Percentiles rank a stretch among this genome's conserved stretches.
These are phyloP conservation scores for Strongylocentrotus purpuratus DNA, from an alignment of 35 echinoderm and acorn worm genomes.

Conservation along the genomic window DNA sequence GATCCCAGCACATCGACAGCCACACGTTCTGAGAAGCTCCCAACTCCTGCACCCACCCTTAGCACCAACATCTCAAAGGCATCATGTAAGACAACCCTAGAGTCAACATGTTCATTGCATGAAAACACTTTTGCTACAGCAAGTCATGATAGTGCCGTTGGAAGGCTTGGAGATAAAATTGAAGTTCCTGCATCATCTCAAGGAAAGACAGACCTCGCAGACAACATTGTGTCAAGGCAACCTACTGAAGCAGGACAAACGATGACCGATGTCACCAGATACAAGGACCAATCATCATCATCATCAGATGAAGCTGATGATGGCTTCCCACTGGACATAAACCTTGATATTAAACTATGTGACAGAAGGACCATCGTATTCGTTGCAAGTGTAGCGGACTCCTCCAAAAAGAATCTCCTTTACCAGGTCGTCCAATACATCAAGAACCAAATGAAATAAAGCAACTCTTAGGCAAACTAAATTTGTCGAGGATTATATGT, in stretches of 20 bases:
- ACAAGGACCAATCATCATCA: not conserved
- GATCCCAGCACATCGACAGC: not conserved
- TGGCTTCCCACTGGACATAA: constrained; percentile 61
- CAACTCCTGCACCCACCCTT: not conserved
- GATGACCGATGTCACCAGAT: not conserved
- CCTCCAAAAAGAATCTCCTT: constrained; percentile 58
- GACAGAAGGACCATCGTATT: constrained; percentile 68
- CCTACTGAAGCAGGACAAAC: not conserved
- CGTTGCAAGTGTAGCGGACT: constrained; percentile 66
- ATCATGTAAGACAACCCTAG: not conserved
- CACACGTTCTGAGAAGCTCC: not conserved
- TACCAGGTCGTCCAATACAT: constrained; percentile 95
- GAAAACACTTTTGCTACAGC: not conserved
- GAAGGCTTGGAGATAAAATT: not conserved
- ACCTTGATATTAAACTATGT: constrained; percentile 69
- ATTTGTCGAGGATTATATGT: not conserved
- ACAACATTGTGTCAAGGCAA: not conserved
- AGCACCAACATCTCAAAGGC: not conserved
- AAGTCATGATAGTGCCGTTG: not conserved
- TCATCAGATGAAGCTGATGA: constrained; percentile 4
- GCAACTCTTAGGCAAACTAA: not conserved
- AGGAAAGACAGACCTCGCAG: not conserved
- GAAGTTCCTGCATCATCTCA: not conserved
- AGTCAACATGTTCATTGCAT: not conserved
- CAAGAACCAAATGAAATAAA: constrained; percentile 81